phyloP scores from a whole-genome alignment of 1,140 invertebrate genomes.

The Phenacoccus solenopsis region DNA sequence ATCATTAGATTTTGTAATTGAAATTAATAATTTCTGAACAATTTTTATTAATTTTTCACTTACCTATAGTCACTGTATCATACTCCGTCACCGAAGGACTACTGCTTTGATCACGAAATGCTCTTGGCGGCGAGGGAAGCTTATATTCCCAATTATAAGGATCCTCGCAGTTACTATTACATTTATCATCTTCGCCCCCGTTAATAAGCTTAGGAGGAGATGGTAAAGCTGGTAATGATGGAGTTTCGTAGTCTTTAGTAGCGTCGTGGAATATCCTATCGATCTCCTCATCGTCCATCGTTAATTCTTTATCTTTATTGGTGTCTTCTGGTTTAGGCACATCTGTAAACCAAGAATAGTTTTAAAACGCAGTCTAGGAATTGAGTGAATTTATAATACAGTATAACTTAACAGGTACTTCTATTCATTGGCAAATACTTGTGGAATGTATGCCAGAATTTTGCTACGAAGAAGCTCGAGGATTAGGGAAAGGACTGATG shows the following conservation, averaged over 20 bases:
- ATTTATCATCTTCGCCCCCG: background rate
- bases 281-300: slow-evolving; percentile 29
- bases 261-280: slow-evolving; percentile 30
- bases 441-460: too few species aligned
- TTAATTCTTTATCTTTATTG: slow-evolving; percentile 24
- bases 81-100: slow-evolving; percentile 33
- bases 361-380: too few species aligned
- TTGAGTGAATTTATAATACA: too few species aligned
- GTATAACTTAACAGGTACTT: too few species aligned
- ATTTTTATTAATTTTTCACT: too few species aligned
- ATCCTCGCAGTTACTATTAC: slow-evolving; percentile 6
- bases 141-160: slow-evolving; percentile 44
- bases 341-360: too few species aligned
- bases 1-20: too few species aligned
- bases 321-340: too few species aligned
- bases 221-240: slow-evolving; percentile 12
- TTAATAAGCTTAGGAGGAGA: slow-evolving; percentile 16
- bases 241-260: slow-evolving; percentile 25
- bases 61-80: slow-evolving; percentile 30
- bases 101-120: slow-evolving; percentile 38
- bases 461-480: too few species aligned
- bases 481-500: too few species aligned
- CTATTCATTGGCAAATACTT: too few species aligned
- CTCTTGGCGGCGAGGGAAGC: slow-evolving; percentile 46
- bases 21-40: too few species aligned